Evolutionary conservation across 1,140 invertebrate species (phyloP).

Genomic region (Ceratoteleas bidentatus): DNA sequence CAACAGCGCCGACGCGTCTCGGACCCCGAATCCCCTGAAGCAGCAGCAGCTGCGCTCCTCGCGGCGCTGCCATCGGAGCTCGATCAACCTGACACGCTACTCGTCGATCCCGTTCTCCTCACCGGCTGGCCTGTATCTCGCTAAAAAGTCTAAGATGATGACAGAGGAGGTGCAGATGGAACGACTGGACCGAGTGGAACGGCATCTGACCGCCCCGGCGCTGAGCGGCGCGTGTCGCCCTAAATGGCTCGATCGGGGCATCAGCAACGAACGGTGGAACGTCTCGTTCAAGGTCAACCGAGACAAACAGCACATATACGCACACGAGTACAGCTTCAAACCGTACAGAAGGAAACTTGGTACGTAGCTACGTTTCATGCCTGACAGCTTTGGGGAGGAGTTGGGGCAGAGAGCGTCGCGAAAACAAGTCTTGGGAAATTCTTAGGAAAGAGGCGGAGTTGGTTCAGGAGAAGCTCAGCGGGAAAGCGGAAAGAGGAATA

Average conservation of each 20-base stretch:
- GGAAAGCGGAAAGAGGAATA: no score
- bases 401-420: no score
- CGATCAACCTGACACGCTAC: slow-evolving; percentile 80
- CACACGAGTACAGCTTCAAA: slow-evolving; percentile 81
- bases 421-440: no score
- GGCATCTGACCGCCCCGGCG: slow-evolving; percentile 80
- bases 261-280: slow-evolving; percentile 73
- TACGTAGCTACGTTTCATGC: slow-evolving; percentile 51
- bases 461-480: no score
- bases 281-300: slow-evolving; percentile 78
- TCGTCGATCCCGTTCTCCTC: slow-evolving; percentile 83
- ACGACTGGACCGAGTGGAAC: slow-evolving; percentile 81
- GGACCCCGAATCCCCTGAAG: slow-evolving; percentile 17
- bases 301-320: slow-evolving; percentile 77
- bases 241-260: slow-evolving; percentile 79
- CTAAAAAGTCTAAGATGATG: slow-evolving; percentile 81
- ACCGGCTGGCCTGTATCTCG: slow-evolving; percentile 81
- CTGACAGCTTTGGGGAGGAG: no score
- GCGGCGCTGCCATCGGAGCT: slow-evolving; percentile 78
- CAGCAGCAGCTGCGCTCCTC: slow-evolving; percentile 72
- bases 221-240: slow-evolving; percentile 74
- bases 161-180: slow-evolving; percentile 81
- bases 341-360: slow-evolving; percentile 74
- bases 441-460: no score
- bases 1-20: slow-evolving; percentile 12